A percentile compares a stretch with the other conserved stretches of the same genome.
phyloP scores from a whole-genome alignment of 37 sponge, comb jelly and placozoan genomes.

The Spongia lamella region DNA sequence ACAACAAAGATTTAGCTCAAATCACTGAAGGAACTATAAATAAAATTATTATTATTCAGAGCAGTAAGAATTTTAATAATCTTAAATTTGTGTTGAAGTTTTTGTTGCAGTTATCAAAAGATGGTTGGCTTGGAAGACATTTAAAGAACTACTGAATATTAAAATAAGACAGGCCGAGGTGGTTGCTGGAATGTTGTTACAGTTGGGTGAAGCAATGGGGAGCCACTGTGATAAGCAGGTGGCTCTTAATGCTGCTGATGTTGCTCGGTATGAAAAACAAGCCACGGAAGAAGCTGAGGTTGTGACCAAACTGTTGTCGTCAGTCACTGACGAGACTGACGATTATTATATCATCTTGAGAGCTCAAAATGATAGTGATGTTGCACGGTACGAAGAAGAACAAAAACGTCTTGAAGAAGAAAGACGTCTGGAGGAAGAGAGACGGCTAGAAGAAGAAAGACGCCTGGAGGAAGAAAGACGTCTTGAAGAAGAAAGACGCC shows the following conservation, averaged over 20 bases:
- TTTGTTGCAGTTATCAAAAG: slow-evolving; percentile 8
- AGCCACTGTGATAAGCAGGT: not conserved
- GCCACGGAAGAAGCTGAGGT: not conserved
- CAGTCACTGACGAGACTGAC: not conserved
- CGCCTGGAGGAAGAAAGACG: slow-evolving; percentile 4
- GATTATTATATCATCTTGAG: not conserved
- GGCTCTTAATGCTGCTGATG: not conserved
- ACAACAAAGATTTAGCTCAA: slow-evolving; percentile 28
- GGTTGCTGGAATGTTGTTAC: not conserved
- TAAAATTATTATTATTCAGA: slow-evolving; percentile 32
- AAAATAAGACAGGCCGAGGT: slow-evolving; percentile 1
- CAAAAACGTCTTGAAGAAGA: no score
- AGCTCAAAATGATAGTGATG: not conserved
- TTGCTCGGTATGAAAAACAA: not conserved
- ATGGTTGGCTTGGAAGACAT: slow-evolving; percentile 21
- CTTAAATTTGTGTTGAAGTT: not conserved
- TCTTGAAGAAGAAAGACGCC: no score
- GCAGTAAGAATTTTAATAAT: slow-evolving; percentile 25
- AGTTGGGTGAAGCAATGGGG: not conserved
- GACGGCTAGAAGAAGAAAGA: not conserved
- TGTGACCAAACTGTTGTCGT: not conserved
- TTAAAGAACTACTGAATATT: not conserved
- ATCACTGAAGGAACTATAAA: not conserved
- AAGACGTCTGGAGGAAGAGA: not conserved
- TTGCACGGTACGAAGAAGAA: not conserved